Evolutionary conservation across 2,113 vertebrate genomes (phyloP).

Genomic region (Chaetorhynchus papuensis): DNA sequence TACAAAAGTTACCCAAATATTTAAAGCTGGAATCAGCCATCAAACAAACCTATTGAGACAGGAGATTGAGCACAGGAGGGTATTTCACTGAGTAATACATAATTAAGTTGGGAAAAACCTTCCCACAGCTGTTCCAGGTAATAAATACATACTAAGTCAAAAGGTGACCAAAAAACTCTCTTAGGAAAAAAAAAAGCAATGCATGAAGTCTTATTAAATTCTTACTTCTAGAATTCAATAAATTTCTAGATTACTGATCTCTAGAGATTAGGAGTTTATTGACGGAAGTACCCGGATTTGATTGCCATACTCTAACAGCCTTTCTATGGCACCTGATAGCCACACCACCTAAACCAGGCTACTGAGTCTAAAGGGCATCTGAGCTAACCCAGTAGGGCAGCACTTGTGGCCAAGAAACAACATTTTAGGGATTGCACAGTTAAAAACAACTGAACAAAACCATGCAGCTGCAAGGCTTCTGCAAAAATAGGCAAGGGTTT

Average conservation of each 20-base stretch:
- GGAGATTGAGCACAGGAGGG: background rate
- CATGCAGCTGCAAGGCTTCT: background rate
- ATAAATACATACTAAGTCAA: background rate
- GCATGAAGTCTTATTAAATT: background rate
- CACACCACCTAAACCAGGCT: background rate
- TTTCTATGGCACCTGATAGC: background rate
- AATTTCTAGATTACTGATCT: background rate
- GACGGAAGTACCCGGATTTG: background rate
- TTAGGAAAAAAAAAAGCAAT: background rate
- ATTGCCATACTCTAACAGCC: background rate
- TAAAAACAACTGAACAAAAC: background rate
- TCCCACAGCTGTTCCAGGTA: background rate
- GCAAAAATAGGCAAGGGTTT: background rate
- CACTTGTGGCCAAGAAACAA: background rate
- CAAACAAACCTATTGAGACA: background rate
- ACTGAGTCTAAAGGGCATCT: background rate
- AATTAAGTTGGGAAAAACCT: background rate
- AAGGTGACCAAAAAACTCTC: background rate
- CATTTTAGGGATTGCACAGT: background rate
- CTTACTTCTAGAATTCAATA: background rate
- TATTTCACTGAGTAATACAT: background rate
- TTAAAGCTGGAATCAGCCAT: background rate
- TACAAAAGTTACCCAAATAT: background rate
- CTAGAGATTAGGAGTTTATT: background rate
- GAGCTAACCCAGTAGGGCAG: background rate